Evolutionary conservation across 2,888 invertebrate genomes (phyloP), one percentile per base, ranked within the genome.

Genomic region (Hirtodrosophila alboralis): DNA sequence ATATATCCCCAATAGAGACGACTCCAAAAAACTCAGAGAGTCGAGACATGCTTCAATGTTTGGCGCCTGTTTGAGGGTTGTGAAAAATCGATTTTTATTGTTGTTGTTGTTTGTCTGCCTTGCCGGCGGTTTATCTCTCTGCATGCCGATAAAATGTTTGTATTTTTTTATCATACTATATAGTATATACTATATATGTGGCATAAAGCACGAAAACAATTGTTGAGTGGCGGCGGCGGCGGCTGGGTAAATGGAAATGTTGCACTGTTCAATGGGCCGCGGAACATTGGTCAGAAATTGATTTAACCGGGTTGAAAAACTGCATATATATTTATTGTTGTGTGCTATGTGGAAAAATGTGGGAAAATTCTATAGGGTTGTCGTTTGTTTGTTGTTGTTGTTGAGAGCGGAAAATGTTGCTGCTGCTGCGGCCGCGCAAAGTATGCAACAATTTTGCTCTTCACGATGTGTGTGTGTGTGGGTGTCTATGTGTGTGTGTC

Each of bases 401-500:
- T 37, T 44, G 60, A 59, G 66, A 71, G 71, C 78, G 69, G n/a
- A 43, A 58, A 59, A 57, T 62, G 56, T 58, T 61, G 60, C 48
- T 72, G 60, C 48, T 72, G 62, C 59, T 66, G 63, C 68, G 67
- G 30, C 66, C 67, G 64, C 73, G 68, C 80, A 86, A 80, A 80
- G 84, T 84, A 81, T 86, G 84, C 81, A 86, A 84, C 72, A 84
- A 51, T 66, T 74, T 75, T 61, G 59, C 85, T 81, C 63, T 74
- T 70, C 23, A 56, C 51, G 33, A 18, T 23, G 8, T 26, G 36
- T 34, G 34, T 27, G 12, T 26, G 34, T 45, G 36, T 30, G 27
- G n/a, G 51, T 34, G 23, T 23, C 58, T 56, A 44, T 16, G 23
- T 23, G 60, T 56, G 47, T 16, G 28, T 51, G 49, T 58, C 56